Percentiles rank a stretch among this genome's conserved stretches.
Conservation (phyloP, 2,888 invertebrate species). For the Alviniconcha strummeri region DNA sequence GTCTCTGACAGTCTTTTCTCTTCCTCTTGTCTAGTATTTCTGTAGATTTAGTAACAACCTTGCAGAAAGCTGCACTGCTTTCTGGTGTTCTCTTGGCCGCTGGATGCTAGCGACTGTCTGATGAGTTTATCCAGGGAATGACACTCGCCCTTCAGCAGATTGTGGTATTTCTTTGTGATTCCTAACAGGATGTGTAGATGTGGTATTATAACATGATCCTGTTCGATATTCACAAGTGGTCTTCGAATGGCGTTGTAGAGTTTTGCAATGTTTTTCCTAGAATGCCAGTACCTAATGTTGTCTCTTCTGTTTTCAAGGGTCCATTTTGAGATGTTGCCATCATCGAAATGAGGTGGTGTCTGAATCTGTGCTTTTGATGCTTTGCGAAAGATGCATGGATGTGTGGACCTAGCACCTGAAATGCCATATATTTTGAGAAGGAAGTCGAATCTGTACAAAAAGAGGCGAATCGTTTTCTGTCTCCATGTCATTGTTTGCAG, state of each 20-base stretch:
- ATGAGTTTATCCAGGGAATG: not conserved
- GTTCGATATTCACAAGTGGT: not conserved
- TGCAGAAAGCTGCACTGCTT: not conserved
- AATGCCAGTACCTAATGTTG: not conserved
- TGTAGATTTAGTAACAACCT: too few relatives aligned
- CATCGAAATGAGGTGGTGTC: too few relatives aligned
- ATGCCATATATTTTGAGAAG: not conserved
- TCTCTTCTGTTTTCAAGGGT: not conserved
- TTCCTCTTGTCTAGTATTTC: too few relatives aligned
- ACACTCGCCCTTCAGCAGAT: not conserved
- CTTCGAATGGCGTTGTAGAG: not conserved
- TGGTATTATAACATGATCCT: not conserved
- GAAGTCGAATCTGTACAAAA: too few relatives aligned
- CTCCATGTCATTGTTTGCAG: too few relatives aligned
- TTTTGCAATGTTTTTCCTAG: not conserved
- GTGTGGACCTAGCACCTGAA: not conserved
- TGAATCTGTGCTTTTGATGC: not conserved
- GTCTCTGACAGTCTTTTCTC: too few relatives aligned
- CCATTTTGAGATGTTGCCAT: not conserved
- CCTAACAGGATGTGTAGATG: constrained; percentile 1
- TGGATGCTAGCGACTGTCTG: not conserved
- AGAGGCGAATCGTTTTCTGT: too few relatives aligned
- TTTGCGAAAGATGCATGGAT: not conserved
- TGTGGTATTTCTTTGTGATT: not conserved
- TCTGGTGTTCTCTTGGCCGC: not conserved